Evolutionary conservation across 2,888 invertebrate genomes (phyloP).

Genomic region (Yponomeuta cagnagella): DNA sequence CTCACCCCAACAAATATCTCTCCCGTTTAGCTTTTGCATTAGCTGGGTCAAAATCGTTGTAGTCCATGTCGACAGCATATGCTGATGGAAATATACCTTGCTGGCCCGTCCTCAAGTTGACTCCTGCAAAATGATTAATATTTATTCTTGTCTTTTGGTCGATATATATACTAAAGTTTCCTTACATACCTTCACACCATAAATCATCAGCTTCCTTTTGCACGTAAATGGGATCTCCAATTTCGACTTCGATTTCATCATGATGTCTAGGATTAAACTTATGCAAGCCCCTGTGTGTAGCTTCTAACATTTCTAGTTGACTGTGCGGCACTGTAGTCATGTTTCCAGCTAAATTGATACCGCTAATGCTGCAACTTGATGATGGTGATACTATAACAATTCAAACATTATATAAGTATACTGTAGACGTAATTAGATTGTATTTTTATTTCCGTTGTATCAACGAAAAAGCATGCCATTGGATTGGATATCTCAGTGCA

Average conservation of each 20-base stretch:
- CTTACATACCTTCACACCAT: constrained; percentile 94
- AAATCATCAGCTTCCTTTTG: constrained; percentile 97
- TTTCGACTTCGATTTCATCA: constrained; percentile 97
- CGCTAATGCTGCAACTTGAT: constrained; percentile 73
- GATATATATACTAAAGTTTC: neutral
- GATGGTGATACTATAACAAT: constrained; percentile 72
- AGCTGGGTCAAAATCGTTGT: constrained; percentile 95
- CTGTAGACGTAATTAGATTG: neutral
- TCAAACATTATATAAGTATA: neutral
- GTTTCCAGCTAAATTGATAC: constrained; percentile 76
- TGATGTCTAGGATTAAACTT: constrained; percentile 96
- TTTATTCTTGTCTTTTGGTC: neutral
- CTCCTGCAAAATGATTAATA: constrained; percentile 75
- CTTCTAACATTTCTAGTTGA: constrained; percentile 90
- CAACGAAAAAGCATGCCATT: no score
- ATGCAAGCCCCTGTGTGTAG: constrained; percentile 96
- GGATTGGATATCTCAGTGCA: neutral
- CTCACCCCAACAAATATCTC: constrained; percentile 86
- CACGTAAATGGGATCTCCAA: constrained; percentile 97
- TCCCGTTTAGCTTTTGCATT: constrained; percentile 90
- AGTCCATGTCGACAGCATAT: constrained; percentile 97
- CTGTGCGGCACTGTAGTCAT: constrained; percentile 85
- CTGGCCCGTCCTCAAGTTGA: constrained; percentile 94
- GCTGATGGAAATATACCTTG: constrained; percentile 98
- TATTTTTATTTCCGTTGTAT: no score